These are phyloP conservation scores for Stenchaetothrips biformis DNA, from an alignment of 2,888 invertebrate genomes.

Conservation along the genomic window DNA sequence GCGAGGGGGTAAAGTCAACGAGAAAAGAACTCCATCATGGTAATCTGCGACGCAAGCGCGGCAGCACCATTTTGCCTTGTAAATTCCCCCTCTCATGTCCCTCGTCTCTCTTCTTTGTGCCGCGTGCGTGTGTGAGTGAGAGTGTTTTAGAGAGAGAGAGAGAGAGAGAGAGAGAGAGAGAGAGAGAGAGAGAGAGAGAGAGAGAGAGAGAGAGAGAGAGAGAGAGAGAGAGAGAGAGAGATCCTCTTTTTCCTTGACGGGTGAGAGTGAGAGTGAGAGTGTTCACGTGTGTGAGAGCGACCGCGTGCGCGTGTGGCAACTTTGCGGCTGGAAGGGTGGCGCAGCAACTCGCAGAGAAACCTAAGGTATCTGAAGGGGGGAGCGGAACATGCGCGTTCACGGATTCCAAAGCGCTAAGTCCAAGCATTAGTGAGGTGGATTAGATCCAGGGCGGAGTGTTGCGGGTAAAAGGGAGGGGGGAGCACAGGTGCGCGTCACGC, in stretches of 20 bases:
- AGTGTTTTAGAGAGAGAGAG: background rate
- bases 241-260: background rate
- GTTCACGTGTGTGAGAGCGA: background rate
- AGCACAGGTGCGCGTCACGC: too few relatives aligned
- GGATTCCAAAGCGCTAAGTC: too few relatives aligned
- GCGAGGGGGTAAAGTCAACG: constrained; percentile 7
- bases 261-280: background rate
- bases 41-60: constrained; percentile 5
- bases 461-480: too few relatives aligned
- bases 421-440: too few relatives aligned
- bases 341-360: too few relatives aligned
- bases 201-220: constrained; percentile 3
- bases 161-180: background rate
- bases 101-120: too few relatives aligned
- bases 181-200: constrained; percentile 8
- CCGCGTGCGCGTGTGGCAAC: background rate
- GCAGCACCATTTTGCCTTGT: constrained; percentile 15
- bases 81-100: background rate
- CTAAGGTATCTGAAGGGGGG: too few relatives aligned
- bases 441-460: too few relatives aligned
- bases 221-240: background rate
- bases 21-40: constrained; percentile 23
- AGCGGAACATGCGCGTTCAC: too few relatives aligned
- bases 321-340: background rate
- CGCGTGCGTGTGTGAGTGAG: too few relatives aligned